Percentiles rank a stretch among this genome's conserved stretches.
Conservation (phyloP, 2,797 vertebrate species). For the Ambastaia sidthimunki region DNA sequence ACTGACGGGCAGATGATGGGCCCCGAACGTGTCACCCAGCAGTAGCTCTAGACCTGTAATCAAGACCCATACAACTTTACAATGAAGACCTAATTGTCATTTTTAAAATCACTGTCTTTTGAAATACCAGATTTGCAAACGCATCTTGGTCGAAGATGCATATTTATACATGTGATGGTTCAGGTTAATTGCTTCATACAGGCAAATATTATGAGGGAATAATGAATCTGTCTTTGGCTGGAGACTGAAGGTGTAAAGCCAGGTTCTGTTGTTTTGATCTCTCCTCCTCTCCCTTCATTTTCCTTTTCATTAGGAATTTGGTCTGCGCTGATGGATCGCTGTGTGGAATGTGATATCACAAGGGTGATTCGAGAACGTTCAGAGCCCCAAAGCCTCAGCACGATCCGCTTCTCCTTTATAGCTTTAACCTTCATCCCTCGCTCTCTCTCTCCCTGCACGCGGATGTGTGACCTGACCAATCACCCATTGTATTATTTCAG, state of each 20-base stretch:
- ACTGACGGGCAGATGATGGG: constrained; percentile 40
- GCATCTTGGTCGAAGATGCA: background rate
- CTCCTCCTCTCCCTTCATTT: constrained; percentile 35
- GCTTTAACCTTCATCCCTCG: constrained; percentile 59
- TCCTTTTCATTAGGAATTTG: constrained; percentile 55
- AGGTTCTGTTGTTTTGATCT: constrained; percentile 37
- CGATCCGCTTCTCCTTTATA: constrained; percentile 56
- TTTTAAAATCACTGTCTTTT: background rate
- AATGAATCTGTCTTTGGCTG: background rate
- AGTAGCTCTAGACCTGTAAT: constrained; percentile 8
- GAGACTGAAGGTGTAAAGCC: constrained; percentile 20
- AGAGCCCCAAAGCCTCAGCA: constrained; percentile 58
- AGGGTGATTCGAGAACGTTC: constrained; percentile 61
- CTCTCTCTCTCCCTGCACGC: constrained; percentile 30
- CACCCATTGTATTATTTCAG: constrained; percentile 64
- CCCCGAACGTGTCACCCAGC: constrained; percentile 10
- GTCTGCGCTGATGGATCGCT: constrained; percentile 62
- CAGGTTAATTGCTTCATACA: constrained; percentile 36
- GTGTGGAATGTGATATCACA: constrained; percentile 68
- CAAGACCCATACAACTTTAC: constrained; percentile 25
- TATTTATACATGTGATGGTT: background rate
- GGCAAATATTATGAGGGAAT: constrained; percentile 1
- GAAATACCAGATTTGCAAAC: background rate
- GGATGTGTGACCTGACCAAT: constrained; percentile 54
- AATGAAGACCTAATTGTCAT: constrained; percentile 27